Conservation (phyloP, 2,797 vertebrate genomes). For the Anabas testudineus region DNA sequence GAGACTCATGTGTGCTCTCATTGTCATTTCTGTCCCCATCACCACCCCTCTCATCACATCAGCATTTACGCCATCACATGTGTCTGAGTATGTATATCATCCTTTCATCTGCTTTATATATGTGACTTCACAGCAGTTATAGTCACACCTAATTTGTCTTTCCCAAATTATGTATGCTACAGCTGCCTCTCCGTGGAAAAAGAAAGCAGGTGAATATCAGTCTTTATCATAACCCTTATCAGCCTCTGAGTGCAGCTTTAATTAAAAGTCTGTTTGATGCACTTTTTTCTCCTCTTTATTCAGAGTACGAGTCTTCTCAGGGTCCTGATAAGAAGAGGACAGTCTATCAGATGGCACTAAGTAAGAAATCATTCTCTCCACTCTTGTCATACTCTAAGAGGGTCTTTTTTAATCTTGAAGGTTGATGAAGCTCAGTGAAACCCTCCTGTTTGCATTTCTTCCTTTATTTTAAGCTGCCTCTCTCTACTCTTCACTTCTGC, state of each 20-base stretch:
- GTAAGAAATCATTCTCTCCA: conserved; percentile 80
- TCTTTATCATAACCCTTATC: conserved; percentile 65
- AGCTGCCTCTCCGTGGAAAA: conserved; percentile 93
- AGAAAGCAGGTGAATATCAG: conserved; percentile 89
- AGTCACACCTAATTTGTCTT: conserved; percentile 68
- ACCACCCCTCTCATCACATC: conserved; percentile 63
- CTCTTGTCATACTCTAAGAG: conserved; percentile 46
- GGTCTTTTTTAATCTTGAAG: conserved; percentile 49
- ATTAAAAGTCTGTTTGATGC: conserved; percentile 75
- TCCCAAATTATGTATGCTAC: conserved; percentile 65
- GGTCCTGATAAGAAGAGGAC: conserved; percentile 94
- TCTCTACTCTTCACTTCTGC: conserved; percentile 19
- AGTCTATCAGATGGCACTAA: conserved; percentile 96
- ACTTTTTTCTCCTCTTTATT: conserved; percentile 36
- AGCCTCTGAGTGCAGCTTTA: conserved; percentile 64
- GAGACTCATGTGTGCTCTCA: conserved; percentile 70
- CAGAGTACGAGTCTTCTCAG: conserved; percentile 90
- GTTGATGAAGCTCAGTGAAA: conserved; percentile 24
- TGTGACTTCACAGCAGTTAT: conserved; percentile 27
- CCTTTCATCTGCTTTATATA: conserved; percentile 58
- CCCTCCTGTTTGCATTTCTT: conserved; percentile 32
- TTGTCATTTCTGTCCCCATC: conserved; percentile 70
- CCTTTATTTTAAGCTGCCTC: conserved; percentile 16
- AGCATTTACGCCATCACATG: conserved; percentile 71
- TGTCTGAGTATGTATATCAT: conserved; percentile 77